Base-by-base conservation (phyloP, 2,888 invertebrate genomes). In the Colostygia pectinataria region DNA sequence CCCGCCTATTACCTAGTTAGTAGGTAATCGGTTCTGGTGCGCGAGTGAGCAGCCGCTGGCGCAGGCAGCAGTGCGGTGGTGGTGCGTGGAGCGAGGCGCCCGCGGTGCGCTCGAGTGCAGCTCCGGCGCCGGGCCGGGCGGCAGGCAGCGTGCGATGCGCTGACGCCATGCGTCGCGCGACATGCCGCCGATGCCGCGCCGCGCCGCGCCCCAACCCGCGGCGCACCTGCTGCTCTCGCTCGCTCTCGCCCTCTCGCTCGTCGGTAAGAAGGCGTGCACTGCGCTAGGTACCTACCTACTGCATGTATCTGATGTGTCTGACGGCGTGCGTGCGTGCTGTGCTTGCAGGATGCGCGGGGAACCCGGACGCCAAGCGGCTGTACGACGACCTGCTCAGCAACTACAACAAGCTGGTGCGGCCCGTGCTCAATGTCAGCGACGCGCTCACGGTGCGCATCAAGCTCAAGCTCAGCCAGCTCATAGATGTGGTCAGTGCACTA, bases 371-470 rank as follows among this genome's bases (percentile, higher is more conserved):
- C 64, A 98, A 98, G 89, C 93, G 98, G 62, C 94, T 98, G 55
- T 98, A 98, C 91, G 98, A 98, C 90, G 98, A 98, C 90, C 92
- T 98, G 67, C 93, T 98, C 63, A 96, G 96, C 82, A 97, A 97
- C 91, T 98, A 98, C 91, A 98, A 98, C 91, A 98, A 98, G 91
- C 93, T 98, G 71, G 98, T 98, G 71, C 93, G 98, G 63, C 98
- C 98, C 28, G 98, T 98, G 65, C 97, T 97, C 76, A 98, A 98
- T 91, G 97, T 97, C 66, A 96, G 96, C 66, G 98, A 98, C 89
- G 97, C 97, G 59, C 94, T 98, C 63, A 94, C 97, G 74, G 98
- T 98, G 77, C 96, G 96, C 91, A 97, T 98, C 91, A 98, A 98
- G 86, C 94, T 98, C 74, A 97, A 98, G 86, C 93, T 98, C 66